Evolutionary conservation across 2,113 vertebrate species (phyloP).

Genomic region (Narcine bancroftii): DNA sequence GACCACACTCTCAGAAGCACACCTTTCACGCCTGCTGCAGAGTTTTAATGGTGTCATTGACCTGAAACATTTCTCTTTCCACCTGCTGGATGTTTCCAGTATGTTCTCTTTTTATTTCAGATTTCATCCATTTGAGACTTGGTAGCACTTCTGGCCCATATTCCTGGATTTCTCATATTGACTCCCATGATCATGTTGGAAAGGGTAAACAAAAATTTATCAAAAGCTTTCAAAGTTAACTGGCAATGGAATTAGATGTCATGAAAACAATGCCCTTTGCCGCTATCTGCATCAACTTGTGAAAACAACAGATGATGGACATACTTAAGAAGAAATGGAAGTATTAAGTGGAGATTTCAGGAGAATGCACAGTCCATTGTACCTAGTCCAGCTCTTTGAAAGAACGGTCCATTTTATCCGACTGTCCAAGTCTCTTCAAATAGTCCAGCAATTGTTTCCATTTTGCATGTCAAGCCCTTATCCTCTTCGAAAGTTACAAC

Average conservation of each 20-base stretch:
- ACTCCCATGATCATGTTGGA: not conserved
- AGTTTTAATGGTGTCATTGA: no score
- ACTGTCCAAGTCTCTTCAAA: not conserved
- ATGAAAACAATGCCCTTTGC: not conserved
- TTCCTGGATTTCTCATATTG: not conserved
- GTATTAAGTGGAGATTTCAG: not conserved
- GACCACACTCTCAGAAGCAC: not conserved
- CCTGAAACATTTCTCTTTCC: no score
- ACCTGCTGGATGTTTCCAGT: no score
- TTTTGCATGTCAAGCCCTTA: not conserved
- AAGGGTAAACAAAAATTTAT: not conserved
- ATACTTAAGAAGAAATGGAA: not conserved
- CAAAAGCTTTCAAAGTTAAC: not conserved
- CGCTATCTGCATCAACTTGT: not conserved
- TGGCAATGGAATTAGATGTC: not conserved
- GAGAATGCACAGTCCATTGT: no score
- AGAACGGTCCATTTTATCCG: not conserved
- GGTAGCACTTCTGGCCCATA: not conserved
- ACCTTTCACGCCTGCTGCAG: not conserved
- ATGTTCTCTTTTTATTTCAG: no score
- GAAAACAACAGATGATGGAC: not conserved
- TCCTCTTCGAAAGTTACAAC: not conserved
- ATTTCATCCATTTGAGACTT: no score
- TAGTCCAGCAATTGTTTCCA: not conserved
- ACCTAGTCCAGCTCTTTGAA: no score